phyloP scores from a whole-genome alignment of 2,888 invertebrate species.

The Harmothoe impar region DNA sequence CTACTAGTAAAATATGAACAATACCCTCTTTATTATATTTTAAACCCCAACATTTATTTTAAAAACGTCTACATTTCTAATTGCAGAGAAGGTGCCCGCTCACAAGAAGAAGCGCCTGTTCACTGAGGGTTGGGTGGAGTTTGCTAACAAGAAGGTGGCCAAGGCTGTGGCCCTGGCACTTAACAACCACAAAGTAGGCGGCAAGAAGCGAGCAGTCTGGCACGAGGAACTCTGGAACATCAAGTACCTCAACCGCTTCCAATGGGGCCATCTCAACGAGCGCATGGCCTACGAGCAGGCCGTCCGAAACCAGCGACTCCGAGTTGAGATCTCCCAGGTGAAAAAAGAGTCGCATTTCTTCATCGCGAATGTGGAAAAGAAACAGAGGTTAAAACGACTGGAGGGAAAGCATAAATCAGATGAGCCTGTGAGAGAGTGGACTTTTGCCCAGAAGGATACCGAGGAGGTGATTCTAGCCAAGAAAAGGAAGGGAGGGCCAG shows the following conservation, averaged over 20 bases:
- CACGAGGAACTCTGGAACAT: constrained; percentile 97
- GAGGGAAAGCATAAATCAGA: constrained; percentile 73
- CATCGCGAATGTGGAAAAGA: constrained; percentile 89
- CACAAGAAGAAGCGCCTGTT: constrained; percentile 78
- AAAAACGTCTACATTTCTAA: neutral
- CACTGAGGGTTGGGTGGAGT: constrained; percentile 97
- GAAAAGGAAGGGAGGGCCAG: constrained; percentile 66
- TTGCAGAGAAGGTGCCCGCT: constrained; percentile 19
- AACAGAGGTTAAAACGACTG: constrained; percentile 86
- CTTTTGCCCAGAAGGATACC: constrained; percentile 74
- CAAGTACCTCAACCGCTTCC: constrained; percentile 96
- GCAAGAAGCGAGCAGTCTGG: constrained; percentile 92
- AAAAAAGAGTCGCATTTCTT: constrained; percentile 95
- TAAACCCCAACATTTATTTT: neutral
- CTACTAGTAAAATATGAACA: no score
- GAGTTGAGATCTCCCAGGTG: constrained; percentile 94
- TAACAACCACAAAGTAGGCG: constrained; percentile 89
- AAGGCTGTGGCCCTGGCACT: constrained; percentile 92
- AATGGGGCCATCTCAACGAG: constrained; percentile 97
- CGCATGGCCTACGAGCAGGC: constrained; percentile 95
- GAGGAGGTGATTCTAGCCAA: constrained; percentile 75
- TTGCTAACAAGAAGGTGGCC: constrained; percentile 93
- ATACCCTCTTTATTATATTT: neutral
- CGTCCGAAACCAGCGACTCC: constrained; percentile 92
- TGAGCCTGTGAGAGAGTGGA: constrained; percentile 67